These are phyloP conservation scores for Hippopotamus amphibius DNA, from an alignment of 2,113 vertebrate species.

Conservation along the genomic window DNA sequence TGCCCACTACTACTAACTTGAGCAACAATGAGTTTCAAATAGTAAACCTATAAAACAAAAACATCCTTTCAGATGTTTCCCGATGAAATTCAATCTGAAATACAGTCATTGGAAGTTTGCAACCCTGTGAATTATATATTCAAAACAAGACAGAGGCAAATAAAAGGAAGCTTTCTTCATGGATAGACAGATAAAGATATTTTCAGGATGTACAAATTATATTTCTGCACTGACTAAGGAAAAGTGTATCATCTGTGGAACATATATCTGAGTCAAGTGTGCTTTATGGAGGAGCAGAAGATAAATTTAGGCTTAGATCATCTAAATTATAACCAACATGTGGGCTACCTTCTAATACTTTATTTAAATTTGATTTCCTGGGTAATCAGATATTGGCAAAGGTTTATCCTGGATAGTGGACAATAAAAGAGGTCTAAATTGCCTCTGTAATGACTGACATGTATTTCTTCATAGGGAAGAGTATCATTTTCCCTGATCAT, in stretches of 20 bases:
- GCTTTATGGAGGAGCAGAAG: background rate
- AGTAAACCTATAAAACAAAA: conserved; percentile 27
- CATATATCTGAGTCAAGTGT: background rate
- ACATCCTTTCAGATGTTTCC: conserved; percentile 14
- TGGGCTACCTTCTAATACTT: background rate
- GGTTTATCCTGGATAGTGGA: background rate
- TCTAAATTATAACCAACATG: background rate
- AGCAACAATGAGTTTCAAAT: background rate
- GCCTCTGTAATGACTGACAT: background rate
- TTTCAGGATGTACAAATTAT: background rate
- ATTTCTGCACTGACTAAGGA: conserved; percentile 15
- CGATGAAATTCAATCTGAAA: background rate
- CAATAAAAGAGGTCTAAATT: background rate
- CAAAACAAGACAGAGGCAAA: background rate
- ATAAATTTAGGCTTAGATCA: background rate
- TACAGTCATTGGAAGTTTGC: conserved; percentile 4
- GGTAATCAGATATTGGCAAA: background rate
- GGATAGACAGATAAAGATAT: background rate
- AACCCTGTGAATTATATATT: background rate
- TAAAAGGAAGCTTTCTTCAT: background rate
- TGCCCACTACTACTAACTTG: background rate
- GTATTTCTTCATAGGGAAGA: background rate
- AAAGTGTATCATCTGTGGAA: background rate
- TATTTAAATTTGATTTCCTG: background rate
- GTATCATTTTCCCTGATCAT: background rate